A percentile compares a stretch with the other conserved stretches of the same genome.
Evolutionary conservation across 2,113 vertebrate genomes (phyloP).

Genomic region (Dasyurus viverrinus): DNA sequence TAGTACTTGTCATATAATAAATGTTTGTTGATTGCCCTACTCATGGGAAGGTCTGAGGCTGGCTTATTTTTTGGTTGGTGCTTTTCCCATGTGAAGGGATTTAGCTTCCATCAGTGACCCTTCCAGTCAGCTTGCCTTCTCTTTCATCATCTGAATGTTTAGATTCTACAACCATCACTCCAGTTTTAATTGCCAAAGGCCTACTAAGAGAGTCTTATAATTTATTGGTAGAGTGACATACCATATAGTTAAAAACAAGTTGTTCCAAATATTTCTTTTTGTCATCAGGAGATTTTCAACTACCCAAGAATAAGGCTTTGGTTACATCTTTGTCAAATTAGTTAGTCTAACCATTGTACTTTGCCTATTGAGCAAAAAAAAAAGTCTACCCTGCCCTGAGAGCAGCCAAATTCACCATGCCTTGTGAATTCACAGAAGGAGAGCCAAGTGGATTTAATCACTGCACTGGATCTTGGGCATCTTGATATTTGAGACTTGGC

Average conservation of each 20-base stretch:
- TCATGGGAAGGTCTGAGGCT: not conserved
- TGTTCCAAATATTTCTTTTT: constrained; percentile 71
- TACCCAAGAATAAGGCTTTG: constrained; percentile 47
- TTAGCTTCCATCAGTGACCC: not conserved
- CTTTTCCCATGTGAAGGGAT: constrained; percentile 38
- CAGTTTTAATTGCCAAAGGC: constrained; percentile 54
- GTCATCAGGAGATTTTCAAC: constrained; percentile 70
- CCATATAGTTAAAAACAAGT: constrained; percentile 63
- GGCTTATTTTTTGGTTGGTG: not conserved
- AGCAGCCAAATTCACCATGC: not conserved
- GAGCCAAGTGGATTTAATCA: constrained; percentile 42
- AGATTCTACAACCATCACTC: constrained; percentile 38
- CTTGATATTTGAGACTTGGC: constrained; percentile 48
- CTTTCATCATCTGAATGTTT: constrained; percentile 34
- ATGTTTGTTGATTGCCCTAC: not conserved
- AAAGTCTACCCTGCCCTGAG: rapidly evolving
- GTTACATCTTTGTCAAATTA: constrained; percentile 66
- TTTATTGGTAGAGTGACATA: constrained; percentile 72
- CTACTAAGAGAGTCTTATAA: constrained; percentile 63
- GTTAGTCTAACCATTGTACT: constrained; percentile 63
- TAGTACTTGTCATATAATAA: not conserved
- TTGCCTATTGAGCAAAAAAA: constrained; percentile 32
- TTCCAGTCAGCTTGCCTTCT: not conserved
- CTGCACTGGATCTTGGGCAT: not conserved
- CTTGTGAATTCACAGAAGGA: constrained; percentile 22